These are phyloP conservation scores for Maccullochella peelii DNA, from an alignment of 2,113 vertebrate genomes.

Conservation along the genomic window DNA sequence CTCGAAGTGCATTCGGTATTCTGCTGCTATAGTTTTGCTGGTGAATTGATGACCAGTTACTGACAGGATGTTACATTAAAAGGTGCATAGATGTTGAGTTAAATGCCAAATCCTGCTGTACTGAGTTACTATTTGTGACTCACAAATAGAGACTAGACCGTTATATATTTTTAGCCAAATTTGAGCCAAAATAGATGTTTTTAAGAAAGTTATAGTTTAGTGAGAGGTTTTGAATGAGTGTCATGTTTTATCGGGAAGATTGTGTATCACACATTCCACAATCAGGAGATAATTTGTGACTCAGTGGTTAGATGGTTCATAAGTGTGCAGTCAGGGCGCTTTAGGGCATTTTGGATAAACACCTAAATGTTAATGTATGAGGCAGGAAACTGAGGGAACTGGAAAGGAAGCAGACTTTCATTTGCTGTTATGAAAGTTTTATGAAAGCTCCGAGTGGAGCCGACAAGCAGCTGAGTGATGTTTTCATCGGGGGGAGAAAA, in stretches of 20 bases:
- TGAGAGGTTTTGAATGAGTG: not conserved
- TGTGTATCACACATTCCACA: not conserved
- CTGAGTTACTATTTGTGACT: no score
- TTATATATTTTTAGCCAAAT: not conserved
- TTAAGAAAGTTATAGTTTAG: not conserved
- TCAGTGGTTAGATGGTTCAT: not conserved
- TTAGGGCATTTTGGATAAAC: not conserved
- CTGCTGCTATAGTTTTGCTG: no score
- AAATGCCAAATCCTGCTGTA: no score
- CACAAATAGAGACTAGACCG: not conserved
- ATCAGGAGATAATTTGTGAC: not conserved
- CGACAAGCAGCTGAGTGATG: slow-evolving; percentile 39
- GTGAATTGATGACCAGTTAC: no score
- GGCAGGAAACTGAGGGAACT: slow-evolving; percentile 18
- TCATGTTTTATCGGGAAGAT: not conserved
- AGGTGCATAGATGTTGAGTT: no score
- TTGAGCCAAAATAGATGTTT: not conserved
- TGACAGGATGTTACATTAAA: no score
- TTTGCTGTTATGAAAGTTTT: slow-evolving; percentile 35
- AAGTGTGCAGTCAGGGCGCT: not conserved
- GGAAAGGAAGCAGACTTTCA: slow-evolving; percentile 26
- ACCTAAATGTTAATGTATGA: slow-evolving; percentile 1
- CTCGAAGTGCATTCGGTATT: no score
- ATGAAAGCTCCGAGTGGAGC: slow-evolving; percentile 24
- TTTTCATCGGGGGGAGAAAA: slow-evolving; percentile 34